A percentile compares a stretch with the other conserved stretches of the same genome.
Evolutionary conservation across 2,888 invertebrate genomes (phyloP).

Genomic region (Thumatha senex): DNA sequence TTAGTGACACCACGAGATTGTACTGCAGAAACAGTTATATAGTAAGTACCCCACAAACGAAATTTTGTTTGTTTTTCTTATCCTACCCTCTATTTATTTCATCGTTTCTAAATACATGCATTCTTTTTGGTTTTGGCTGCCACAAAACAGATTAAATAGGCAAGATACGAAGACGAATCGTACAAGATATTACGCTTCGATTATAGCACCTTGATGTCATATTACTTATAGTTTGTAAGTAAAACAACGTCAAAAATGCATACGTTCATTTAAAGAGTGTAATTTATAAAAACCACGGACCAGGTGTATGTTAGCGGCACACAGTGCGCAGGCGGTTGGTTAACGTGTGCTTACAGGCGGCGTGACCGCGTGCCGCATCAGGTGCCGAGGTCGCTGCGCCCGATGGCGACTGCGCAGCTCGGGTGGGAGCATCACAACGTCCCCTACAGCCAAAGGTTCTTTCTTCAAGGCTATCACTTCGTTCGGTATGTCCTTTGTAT

Average conservation of each 20-base stretch:
- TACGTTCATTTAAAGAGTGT: constrained; percentile 34
- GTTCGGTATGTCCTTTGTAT: constrained; percentile 53
- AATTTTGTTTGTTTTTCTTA: constrained; percentile 7
- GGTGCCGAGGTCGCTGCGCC: constrained; percentile 72
- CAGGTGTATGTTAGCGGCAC: constrained; percentile 76
- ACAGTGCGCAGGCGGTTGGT: constrained; percentile 73
- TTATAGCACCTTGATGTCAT: constrained; percentile 22
- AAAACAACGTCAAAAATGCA: constrained; percentile 24
- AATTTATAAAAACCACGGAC: constrained; percentile 66
- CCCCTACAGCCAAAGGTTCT: constrained; percentile 66
- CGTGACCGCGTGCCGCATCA: constrained; percentile 79
- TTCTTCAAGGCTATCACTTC: constrained; percentile 46
- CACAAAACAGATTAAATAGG: constrained; percentile 1
- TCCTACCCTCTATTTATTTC: constrained; percentile 11
- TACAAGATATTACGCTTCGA: constrained; percentile 3
- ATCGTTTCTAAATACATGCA: constrained; percentile 35
- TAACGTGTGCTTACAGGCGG: constrained; percentile 82
- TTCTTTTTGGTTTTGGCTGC: constrained; percentile 2
- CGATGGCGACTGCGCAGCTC: constrained; percentile 74
- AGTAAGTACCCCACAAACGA: constrained; percentile 24
- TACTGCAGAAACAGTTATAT: constrained; percentile 1
- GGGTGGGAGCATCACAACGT: constrained; percentile 71
- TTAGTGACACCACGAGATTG: constrained; percentile 35
- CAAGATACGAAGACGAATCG: constrained; percentile 1
- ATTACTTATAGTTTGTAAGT: constrained; percentile 21